phyloP scores from a whole-genome alignment of 2,888 invertebrate genomes.

The Cyclophora punctaria region DNA sequence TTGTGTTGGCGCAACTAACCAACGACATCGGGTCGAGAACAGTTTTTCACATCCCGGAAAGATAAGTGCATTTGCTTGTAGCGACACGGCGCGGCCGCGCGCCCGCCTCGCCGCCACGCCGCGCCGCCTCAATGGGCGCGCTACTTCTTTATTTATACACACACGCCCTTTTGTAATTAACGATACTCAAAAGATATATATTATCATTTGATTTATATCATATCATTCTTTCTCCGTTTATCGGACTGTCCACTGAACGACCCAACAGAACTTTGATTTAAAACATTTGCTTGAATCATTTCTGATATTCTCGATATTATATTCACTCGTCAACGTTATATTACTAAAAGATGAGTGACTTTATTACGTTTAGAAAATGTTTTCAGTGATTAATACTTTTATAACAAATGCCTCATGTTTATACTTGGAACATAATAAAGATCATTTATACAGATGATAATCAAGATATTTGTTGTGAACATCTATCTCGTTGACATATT shows the following conservation, averaged over 20 bases:
- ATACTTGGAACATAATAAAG: no score
- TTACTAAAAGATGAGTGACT: no score
- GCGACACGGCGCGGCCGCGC: slow-evolving; percentile 63
- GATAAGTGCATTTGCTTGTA: slow-evolving; percentile 77
- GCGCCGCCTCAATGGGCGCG: slow-evolving; percentile 60
- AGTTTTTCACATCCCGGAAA: slow-evolving; percentile 69
- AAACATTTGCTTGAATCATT: no score
- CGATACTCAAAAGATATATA: slow-evolving; percentile 65
- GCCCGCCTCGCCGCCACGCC: slow-evolving; percentile 54
- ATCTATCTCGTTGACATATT: not conserved
- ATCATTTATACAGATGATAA: slow-evolving; percentile 2
- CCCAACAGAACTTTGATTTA: no score
- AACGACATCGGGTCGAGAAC: slow-evolving; percentile 58
- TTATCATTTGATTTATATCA: slow-evolving; percentile 55
- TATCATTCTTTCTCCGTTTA: slow-evolving; percentile 30
- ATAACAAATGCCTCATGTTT: no score
- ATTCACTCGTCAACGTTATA: no score
- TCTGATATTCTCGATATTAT: no score
- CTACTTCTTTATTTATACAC: slow-evolving; percentile 67
- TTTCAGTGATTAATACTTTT: no score
- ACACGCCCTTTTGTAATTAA: slow-evolving; percentile 63
- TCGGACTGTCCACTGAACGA: not conserved
- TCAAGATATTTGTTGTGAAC: slow-evolving; percentile 4
- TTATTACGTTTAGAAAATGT: no score
- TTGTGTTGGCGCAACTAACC: slow-evolving; percentile 64